Evolutionary conservation across 1,140 invertebrate genomes (phyloP), one percentile per base, ranked within the genome.

Genomic region (Apis dorsata): DNA sequence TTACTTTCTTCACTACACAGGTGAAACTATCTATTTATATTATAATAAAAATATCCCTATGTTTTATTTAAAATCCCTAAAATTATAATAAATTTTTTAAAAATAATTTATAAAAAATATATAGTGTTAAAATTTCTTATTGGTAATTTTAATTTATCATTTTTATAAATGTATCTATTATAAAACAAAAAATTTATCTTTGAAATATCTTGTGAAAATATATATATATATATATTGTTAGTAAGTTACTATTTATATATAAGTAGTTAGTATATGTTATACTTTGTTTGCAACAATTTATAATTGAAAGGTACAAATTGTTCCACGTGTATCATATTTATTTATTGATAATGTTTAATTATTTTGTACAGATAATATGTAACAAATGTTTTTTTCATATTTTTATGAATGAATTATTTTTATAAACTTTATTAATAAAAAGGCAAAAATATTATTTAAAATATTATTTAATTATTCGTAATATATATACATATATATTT

Each of bases 11-110:
- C 63, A 84, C 21, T 28, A 17, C 17, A 17, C 71, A 73, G 17
- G 78, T 53, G 49, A 51, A 24, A 0, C 60, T 24, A 17, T 19
- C 9, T 53, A 34, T n/a, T 1, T 53, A 21, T 19, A 24, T 44
- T 53, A 15, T 62, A 63, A 79, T 24, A 79, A 53, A 55, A 80
- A 80, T 44, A 19, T 63, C 49, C 57, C 78, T 80, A 80, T 11
- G 7, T 51, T 12, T 7, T 59, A 15, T 10, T 78, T 24, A 24
- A 69, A 24, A 13, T 78, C 63, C 51, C 76, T 55, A 44, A n/a
- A 15, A 24, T 24, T 11, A 51, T 70, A n/a, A 21, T n/a, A 28
- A 53, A n/a, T 73, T 59, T 34, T 70, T 13, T 21, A n/a, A n/a
- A 44, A 21, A 59, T 0, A 21, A 73, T 59, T 53, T 65, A 19